Base-by-base conservation (phyloP, 2,113 vertebrate genomes). In the Aepyceros melampus region DNA sequence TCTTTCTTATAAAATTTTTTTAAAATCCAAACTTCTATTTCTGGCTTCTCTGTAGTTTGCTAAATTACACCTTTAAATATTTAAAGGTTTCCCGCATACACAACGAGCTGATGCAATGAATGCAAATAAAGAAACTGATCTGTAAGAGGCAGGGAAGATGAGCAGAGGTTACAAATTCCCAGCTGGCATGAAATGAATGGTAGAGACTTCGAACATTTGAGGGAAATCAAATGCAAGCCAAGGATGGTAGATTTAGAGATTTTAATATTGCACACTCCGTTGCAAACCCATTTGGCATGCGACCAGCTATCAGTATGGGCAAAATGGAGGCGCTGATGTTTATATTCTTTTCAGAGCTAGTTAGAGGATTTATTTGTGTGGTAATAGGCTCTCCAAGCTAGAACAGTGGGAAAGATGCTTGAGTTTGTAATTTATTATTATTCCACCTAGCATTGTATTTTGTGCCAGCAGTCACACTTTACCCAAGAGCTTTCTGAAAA, bases 391-490 rank as follows among this genome's bases (percentile, higher is more conserved):
- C 87, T 95, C 45, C 19, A 82, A 91, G 79, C 6, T 29, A 55
- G n/a, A 95, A 49, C 56, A 51, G 51, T n/a, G 74, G n/a, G 82
- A 51, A 94, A 85, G 89, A 93, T 95, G 40, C 62, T 91, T 83
- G 56, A 93, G 40, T 79, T 89, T 92, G 40, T 94, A 81, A 97
- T 95, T 97, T 94, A 82, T 91, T 94, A 76, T 93, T 94, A 90
- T 64, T 94, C 49, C 25, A 90, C 58, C 93, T 86, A 84, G 58
- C 36, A 16, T 60, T 56, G 15, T 87, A 36, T 81, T 95, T 83
- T 23, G 31, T 79, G 91, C 71, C 86, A 87, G 21, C 15, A 89
- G 56, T 83, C 55, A 95, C 9, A 86, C 49, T 93, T 82, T 88
- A 96, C 45, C 13, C 27, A 90, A 93, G 23, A 84, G 55, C 87